These are phyloP conservation scores for Cyprinodon brontotheroides DNA, from an alignment of 2,113 vertebrate genomes.

Conservation along the genomic window DNA sequence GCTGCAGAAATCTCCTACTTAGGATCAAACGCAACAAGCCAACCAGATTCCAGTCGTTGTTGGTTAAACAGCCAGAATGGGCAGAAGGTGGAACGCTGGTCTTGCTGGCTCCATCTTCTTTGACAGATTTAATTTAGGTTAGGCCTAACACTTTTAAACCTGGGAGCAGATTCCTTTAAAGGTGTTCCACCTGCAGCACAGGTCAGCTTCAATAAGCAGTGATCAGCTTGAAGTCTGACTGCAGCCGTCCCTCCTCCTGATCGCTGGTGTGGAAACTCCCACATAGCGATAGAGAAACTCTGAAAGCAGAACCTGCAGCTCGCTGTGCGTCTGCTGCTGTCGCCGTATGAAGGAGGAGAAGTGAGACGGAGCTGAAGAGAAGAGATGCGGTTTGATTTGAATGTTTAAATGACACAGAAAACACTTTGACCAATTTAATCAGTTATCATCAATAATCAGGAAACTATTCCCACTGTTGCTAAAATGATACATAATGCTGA, in stretches of 20 bases:
- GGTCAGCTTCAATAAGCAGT: not conserved
- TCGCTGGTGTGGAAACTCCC: too few species aligned
- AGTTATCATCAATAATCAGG: not conserved
- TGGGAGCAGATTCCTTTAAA: not conserved
- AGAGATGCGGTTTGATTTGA: not conserved
- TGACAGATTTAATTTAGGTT: not conserved
- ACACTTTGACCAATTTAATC: not conserved
- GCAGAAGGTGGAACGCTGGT: not conserved
- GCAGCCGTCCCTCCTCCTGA: slow-evolving; percentile 1
- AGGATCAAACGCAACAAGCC: too few species aligned
- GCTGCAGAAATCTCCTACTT: too few species aligned
- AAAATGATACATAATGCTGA: too few species aligned
- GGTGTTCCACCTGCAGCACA: slow-evolving; percentile 3
- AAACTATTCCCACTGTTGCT: too few species aligned
- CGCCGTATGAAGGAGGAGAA: not conserved
- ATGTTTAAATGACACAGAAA: not conserved
- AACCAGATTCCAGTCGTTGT: too few species aligned
- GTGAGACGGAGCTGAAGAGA: not conserved
- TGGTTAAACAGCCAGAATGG: not conserved
- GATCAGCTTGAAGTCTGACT: not conserved
- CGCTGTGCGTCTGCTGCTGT: not conserved
- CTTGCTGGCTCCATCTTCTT: too few species aligned
- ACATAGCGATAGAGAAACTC: not conserved
- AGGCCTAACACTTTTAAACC: not conserved
- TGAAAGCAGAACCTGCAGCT: not conserved